These are phyloP conservation scores for Stenodema calcarata DNA, from an alignment of 2,888 invertebrate species.

Conservation along the genomic window DNA sequence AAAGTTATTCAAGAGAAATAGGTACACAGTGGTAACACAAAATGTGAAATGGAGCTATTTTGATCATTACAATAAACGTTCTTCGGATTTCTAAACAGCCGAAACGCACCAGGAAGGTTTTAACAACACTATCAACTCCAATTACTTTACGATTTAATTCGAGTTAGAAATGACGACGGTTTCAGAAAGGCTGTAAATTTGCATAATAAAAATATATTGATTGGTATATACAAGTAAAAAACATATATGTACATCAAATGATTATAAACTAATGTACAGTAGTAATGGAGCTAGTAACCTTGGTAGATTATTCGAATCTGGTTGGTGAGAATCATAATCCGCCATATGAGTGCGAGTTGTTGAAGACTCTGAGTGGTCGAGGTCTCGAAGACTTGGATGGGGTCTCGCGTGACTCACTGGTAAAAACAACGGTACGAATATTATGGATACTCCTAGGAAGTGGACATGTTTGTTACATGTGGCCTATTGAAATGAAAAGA, in stretches of 20 bases:
- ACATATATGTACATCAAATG: not conserved
- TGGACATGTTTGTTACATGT: no score
- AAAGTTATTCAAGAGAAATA: no score
- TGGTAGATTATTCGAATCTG: not conserved
- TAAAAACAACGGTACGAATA: not conserved
- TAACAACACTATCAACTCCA: no score
- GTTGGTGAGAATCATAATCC: conserved; percentile 19
- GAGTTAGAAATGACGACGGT: not conserved
- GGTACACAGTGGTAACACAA: no score
- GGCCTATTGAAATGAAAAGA: no score
- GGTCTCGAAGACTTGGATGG: not conserved
- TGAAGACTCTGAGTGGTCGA: not conserved
- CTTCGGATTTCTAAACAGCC: no score
- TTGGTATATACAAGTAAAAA: not conserved
- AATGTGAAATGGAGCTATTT: no score
- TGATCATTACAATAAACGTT: no score
- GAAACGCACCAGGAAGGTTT: no score
- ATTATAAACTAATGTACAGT: not conserved
- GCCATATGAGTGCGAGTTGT: not conserved
- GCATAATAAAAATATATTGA: not conserved
- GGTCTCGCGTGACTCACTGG: conserved; percentile 7
- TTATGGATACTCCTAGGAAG: no score
- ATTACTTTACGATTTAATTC: no score
- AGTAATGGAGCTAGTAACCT: not conserved
- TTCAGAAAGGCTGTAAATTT: not conserved